phyloP scores from a whole-genome alignment of 1,140 invertebrate species.

The Eupeodes corollae region DNA sequence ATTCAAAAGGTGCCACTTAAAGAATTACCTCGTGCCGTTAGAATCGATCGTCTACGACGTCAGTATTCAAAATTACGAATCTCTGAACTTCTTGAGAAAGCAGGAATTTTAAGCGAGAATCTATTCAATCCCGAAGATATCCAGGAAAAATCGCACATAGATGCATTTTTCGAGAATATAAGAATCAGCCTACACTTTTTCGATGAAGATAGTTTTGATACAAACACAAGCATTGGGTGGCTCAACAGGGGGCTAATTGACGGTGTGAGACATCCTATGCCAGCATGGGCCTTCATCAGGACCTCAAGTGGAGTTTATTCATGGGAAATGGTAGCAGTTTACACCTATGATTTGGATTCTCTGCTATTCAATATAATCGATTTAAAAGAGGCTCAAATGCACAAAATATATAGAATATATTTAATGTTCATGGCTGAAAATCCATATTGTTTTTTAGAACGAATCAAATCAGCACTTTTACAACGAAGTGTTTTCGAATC shows the following conservation, averaged over 20 bases:
- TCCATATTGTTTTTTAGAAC: conserved; percentile 21
- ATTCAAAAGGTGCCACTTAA: conserved; percentile 19
- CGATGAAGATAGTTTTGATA: conserved; percentile 26
- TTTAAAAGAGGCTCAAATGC: conserved; percentile 18
- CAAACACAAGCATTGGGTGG: conserved; percentile 22
- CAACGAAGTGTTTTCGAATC: conserved; percentile 24
- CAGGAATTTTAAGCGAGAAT: conserved; percentile 16
- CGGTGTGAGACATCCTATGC: conserved; percentile 18
- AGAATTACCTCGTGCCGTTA: conserved; percentile 29
- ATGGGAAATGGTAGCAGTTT: conserved; percentile 23
- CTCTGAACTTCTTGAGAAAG: conserved; percentile 14
- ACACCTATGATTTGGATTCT: conserved; percentile 12
- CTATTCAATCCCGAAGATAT: conserved; percentile 25
- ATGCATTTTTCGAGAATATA: no score
- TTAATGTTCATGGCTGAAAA: conserved; percentile 34
- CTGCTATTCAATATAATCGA: conserved; percentile 18
- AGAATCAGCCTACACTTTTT: conserved; percentile 8
- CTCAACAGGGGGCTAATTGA: conserved; percentile 25
- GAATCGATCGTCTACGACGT: conserved; percentile 24
- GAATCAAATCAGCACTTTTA: conserved; percentile 18
- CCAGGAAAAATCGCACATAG: background rate
- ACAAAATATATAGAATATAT: conserved; percentile 25
- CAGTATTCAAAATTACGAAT: conserved; percentile 24
- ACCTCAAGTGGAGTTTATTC: conserved; percentile 16
- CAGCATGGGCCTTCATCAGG: conserved; percentile 21